These are phyloP conservation scores for Dione juno DNA, from an alignment of 2,888 invertebrate genomes.

Conservation along the genomic window DNA sequence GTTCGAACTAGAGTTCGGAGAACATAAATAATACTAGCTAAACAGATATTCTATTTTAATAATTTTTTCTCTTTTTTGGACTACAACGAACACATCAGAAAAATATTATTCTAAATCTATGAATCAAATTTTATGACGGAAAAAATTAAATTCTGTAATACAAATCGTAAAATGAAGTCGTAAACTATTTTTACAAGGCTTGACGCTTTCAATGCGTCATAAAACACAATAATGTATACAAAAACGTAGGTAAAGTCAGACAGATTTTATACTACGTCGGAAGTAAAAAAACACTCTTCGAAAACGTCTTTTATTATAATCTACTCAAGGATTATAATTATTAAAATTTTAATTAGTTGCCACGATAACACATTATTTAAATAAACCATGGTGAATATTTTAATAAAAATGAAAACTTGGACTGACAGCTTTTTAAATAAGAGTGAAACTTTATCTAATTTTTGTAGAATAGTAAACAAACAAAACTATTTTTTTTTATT, in stretches of 20 bases:
- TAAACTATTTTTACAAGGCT: constrained; percentile 70
- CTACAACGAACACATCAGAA: too few species aligned
- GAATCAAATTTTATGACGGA: constrained; percentile 27
- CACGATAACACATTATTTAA: constrained; percentile 25
- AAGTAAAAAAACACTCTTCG: constrained; percentile 41
- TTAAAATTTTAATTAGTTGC: constrained; percentile 42
- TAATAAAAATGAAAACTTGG: constrained; percentile 15
- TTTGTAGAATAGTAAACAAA: neutral
- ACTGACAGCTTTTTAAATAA: constrained; percentile 2
- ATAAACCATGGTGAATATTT: constrained; percentile 15
- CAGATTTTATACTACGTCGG: constrained; percentile 41
- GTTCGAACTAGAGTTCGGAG: neutral
- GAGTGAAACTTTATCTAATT: neutral
- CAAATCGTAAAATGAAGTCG: constrained; percentile 67
- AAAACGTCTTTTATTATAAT: constrained; percentile 41
- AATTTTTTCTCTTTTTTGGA: too few species aligned
- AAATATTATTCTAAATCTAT: neutral
- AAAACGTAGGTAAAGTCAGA: constrained; percentile 22
- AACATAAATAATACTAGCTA: neutral
- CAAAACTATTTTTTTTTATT: too few species aligned
- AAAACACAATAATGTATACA: constrained; percentile 27
- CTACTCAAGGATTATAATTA: constrained; percentile 39
- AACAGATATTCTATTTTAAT: neutral
- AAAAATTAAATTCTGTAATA: constrained; percentile 58
- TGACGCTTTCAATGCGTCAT: constrained; percentile 41